Evolutionary conservation across 2,797 vertebrate genomes (phyloP), one percentile per base, ranked within the genome.

Genomic region (Enteromius trimaculatus): DNA sequence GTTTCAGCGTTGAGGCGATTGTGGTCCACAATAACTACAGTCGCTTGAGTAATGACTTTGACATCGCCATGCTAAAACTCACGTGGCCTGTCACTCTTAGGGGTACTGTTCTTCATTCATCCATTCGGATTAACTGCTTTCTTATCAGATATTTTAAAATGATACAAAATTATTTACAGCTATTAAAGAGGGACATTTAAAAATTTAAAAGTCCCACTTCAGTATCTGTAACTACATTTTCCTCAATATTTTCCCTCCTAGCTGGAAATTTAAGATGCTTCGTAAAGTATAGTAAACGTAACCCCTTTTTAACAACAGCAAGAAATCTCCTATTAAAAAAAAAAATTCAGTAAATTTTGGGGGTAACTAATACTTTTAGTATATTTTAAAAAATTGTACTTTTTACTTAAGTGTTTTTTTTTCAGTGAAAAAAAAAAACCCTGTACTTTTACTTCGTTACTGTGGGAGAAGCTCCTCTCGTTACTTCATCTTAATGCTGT

Each of bases 1-100:
- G 81, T 0, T 49, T 84, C 11, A 14, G 81, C 1, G 51, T 90
- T 13, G 80, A 85, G 1, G 65, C 6, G 11, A 76, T 89, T 34
- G 6, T 89, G 42, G 31, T 89, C 14, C 83, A 90, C 51, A 77
- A 83, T 31, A 80, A 78, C 66, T 89, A 89, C 74, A 79, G 72
- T 39, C 60, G 39, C 2, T 21, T 55, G 29, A 37, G 26, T 2
- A 84, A 78, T 76, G 89, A 90, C 82, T 87, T 85, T 11, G 89
- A 89, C 78, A 84, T 90, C 1, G 85, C 89, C 60, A 84, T 90
- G 85, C 44, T 90, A 16, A 85, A 71, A 23, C 86, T 90, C 37
- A 11, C 81, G 21, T 26, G 53, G 44, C 78, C 84, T 7, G 84
- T 87, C 62, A 60, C 49, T 23, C 78, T 69, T 21, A 75, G 82